Conservation (phyloP, 2,888 invertebrate species). For the Cryptocephalus primarius region DNA sequence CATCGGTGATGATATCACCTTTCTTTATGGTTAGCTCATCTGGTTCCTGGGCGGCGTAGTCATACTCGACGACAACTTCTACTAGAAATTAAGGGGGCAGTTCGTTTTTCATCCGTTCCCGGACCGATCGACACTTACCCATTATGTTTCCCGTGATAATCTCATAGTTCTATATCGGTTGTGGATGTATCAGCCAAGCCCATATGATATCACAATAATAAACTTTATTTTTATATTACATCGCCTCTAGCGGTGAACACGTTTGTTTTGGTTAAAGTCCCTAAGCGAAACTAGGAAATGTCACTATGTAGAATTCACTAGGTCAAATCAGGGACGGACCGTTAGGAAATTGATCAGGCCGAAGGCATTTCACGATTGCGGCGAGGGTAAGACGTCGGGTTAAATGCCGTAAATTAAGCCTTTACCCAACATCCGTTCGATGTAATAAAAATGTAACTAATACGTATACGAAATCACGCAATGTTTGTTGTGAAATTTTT, state of each 20-base stretch:
- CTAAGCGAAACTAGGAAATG: conserved; percentile 1
- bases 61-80: conserved; percentile 77
- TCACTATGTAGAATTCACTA: not conserved
- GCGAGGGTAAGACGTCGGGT: too few species aligned
- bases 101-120: not conserved
- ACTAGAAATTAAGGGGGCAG: conserved; percentile 37
- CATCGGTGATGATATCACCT: conserved; percentile 74
- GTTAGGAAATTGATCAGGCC: too few species aligned
- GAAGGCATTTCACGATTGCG: too few species aligned
- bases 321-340: too few species aligned
- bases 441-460: too few species aligned
- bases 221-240: not conserved
- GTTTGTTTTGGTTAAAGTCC: conserved; percentile 1
- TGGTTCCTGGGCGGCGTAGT: conserved; percentile 74
- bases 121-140: conserved; percentile 8
- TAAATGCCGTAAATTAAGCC: too few species aligned
- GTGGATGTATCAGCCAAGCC: conserved; percentile 9
- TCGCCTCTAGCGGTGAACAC: not conserved
- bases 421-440: too few species aligned
- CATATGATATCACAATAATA: conserved; percentile 4
- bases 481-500: too few species aligned
- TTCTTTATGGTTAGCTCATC: conserved; percentile 76
- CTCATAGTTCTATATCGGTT: conserved; percentile 7
- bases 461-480: too few species aligned
- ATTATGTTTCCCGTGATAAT: conserved; percentile 10